phyloP scores from a whole-genome alignment of 2,113 vertebrate species.

The Sapayoa aenigma region DNA sequence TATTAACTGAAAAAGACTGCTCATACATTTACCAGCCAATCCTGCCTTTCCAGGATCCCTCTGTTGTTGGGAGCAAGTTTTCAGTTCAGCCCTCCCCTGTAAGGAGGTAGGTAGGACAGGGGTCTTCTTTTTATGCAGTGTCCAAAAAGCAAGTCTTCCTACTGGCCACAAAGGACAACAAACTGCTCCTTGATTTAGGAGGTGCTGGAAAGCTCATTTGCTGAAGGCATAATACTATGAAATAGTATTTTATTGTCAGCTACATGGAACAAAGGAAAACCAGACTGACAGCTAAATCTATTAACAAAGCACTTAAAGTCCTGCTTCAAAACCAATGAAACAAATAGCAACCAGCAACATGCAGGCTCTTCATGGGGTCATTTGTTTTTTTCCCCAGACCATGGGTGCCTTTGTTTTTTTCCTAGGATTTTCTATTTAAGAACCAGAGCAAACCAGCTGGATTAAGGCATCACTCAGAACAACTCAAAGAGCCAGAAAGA shows the following conservation, averaged over 20 bases:
- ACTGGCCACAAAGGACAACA: not conserved
- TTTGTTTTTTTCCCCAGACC: not conserved
- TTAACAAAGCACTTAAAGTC: not conserved
- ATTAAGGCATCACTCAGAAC: not conserved
- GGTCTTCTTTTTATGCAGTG: not conserved
- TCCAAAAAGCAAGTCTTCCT: not conserved
- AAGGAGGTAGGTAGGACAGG: not conserved
- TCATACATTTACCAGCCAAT: not conserved
- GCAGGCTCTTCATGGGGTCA: not conserved
- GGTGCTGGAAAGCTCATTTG: not conserved
- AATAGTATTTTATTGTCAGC: constrained; percentile 4
- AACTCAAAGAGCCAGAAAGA: constrained; percentile 34
- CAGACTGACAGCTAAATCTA: not conserved
- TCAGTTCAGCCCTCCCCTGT: not conserved
- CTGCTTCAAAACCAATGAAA: not conserved
- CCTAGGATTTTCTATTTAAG: constrained; percentile 1
- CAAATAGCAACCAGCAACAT: not conserved
- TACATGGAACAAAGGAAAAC: constrained; percentile 13
- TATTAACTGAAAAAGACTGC: not conserved
- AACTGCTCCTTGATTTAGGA: not conserved
- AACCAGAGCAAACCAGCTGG: not conserved
- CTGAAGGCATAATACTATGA: not conserved
- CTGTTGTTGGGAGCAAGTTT: not conserved
- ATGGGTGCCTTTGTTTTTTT: not conserved
- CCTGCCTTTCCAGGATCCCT: not conserved